Conservation (phyloP, 64 coral and sea anemone species). For the Dendrophyllia cribrosa region DNA sequence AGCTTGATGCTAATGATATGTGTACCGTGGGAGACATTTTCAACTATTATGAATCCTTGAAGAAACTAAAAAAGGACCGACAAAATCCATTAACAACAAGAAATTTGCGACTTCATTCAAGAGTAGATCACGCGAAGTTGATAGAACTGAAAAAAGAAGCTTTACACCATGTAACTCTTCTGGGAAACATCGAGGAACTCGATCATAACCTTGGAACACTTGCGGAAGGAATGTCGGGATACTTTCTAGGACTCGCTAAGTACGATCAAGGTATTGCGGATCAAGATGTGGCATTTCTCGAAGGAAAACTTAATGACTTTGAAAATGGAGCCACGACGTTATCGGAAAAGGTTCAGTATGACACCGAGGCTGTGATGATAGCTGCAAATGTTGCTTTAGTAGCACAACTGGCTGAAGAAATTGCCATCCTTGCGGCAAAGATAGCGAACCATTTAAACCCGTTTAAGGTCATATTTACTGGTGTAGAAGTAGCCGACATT, state of each 20-base stretch:
- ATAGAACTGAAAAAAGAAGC: conserved; percentile 22
- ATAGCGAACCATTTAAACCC: conserved; percentile 8
- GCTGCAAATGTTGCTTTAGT: not conserved
- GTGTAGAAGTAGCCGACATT: not conserved
- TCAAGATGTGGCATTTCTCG: conserved; percentile 1
- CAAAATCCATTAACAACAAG: not conserved
- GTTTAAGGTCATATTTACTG: not conserved
- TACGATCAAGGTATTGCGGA: conserved; percentile 40
- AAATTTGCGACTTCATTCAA: conserved; percentile 7
- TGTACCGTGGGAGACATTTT: conserved; percentile 54
- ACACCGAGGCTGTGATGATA: not conserved
- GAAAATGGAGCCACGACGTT: not conserved
- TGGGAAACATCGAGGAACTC: conserved; percentile 21
- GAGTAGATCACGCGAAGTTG: conserved; percentile 44
- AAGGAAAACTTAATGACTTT: conserved; percentile 13
- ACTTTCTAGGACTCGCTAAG: conserved; percentile 15
- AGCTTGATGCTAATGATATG: conserved; percentile 29
- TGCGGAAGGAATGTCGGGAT: not conserved
- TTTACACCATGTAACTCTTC: not conserved
- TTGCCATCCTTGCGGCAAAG: not conserved
- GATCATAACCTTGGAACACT: conserved; percentile 11
- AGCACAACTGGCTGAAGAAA: not conserved
- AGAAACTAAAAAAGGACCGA: conserved; percentile 5
- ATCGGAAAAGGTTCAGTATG: not conserved
- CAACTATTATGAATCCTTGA: conserved; percentile 8